Evolutionary conservation across 2,797 vertebrate species (phyloP), one percentile per base, ranked within the genome.

Genomic region (Malurus splendens): DNA sequence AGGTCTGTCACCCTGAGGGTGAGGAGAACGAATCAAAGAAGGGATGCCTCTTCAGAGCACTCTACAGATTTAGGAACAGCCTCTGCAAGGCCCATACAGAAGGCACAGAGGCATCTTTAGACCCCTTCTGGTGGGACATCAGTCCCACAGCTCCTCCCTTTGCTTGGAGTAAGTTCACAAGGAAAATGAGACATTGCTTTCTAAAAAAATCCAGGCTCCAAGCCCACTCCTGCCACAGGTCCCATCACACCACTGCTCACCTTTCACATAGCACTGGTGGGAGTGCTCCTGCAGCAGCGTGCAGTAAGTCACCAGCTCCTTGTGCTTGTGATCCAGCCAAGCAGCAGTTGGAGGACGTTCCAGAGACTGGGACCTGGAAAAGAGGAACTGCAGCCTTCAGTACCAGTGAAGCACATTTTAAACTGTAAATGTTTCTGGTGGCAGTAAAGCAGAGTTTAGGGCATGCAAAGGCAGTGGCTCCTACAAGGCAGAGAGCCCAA

Each of bases 201-300:
- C 52, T 44, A 45, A 64, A 30, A 65, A 70, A 18, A 89, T 27
- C 7, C 33, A 86, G 41, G 9, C 18, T 44, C 24, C 60, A 93
- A 10, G 3, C 32, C 38, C 32, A 82, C 3, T 3, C 28, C 18
- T 13, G 24, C 17, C 62, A 70, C 33, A 59, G 24, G 25, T 73
- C 38, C 38, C 33, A 39, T 2, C 1, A 2, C 1, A 0, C 27
- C 1, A 7, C 77, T 77, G 62, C 96, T 97, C 82, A 98, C 98
- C 98, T 88, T 97, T 98, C 83, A 98, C 98, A 1, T 98, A 98
- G 97, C 99, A 98, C 93, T 99, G 99, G 92, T 99, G 98, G 75
- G 99, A 99, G 59, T 99, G 98, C 61, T 99, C 99, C 92, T 99
- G 99, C 55, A 99, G 96, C 75, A 99, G 96, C 0, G 96, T 98